Conservation (phyloP, 2,113 vertebrate genomes). For the Tauraco erythrolophus region DNA sequence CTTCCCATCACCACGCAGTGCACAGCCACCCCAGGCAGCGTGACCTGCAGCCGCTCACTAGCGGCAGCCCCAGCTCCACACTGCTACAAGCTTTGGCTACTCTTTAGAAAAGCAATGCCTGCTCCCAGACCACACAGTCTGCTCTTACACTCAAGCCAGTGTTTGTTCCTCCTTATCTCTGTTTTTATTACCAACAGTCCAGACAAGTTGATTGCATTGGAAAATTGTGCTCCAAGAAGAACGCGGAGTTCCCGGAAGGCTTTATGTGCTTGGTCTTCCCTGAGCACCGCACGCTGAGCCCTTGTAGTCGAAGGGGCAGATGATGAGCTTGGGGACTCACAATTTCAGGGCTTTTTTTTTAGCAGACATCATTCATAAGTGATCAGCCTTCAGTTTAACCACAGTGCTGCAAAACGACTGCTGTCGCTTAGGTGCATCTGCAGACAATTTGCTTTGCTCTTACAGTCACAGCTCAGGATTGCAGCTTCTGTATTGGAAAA, state of each 20-base stretch:
- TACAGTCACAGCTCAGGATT: not conserved
- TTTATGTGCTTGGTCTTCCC: not conserved
- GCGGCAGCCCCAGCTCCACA: not conserved
- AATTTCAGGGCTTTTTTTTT: not conserved
- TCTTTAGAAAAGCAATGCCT: rapidly evolving
- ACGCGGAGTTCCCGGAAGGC: rapidly evolving
- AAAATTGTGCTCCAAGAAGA: not conserved
- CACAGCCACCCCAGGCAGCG: rapidly evolving
- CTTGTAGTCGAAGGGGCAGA: rapidly evolving
- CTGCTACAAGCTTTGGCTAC: too few species aligned
- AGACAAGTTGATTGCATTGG: rapidly evolving
- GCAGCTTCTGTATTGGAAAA: not conserved
- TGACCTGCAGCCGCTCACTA: not conserved
- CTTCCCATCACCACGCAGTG: not conserved
- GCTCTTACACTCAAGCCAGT: rapidly evolving
- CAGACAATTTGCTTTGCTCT: not conserved
- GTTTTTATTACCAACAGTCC: too few species aligned
- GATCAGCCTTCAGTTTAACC: not conserved
- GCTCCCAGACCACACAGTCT: not conserved
- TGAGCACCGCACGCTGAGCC: not conserved
- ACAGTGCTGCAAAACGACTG: not conserved
- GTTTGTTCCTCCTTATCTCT: too few species aligned
- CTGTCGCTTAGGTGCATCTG: not conserved
- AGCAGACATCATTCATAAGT: not conserved
- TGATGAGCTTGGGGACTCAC: not conserved